These are phyloP conservation scores for Sphaerodactylus townsendi DNA, from an alignment of 2,113 vertebrate species.

Conservation along the genomic window DNA sequence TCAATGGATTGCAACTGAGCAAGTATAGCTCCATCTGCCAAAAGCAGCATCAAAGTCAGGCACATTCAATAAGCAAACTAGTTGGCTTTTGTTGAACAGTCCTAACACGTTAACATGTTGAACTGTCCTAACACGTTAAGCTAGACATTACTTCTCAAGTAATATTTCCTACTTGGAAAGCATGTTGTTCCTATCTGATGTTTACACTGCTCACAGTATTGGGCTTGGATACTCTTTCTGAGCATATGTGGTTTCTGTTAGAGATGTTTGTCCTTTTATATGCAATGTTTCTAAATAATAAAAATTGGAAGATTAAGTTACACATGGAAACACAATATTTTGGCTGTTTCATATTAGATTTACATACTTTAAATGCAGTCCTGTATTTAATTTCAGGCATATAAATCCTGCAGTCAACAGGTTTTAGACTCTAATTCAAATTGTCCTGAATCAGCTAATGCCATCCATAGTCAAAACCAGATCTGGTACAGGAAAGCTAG, in stretches of 20 bases:
- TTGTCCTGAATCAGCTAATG: background rate
- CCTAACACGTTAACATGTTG: no score
- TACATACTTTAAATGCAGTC: background rate
- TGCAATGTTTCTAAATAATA: background rate
- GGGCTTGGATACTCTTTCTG: background rate
- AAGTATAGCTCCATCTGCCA: no score
- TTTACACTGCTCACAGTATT: background rate
- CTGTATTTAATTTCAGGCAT: background rate
- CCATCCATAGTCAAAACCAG: background rate
- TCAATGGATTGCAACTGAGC: no score
- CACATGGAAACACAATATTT: background rate
- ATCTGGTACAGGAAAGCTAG: background rate
- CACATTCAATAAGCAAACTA: no score
- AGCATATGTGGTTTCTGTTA: background rate
- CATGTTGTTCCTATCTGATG: background rate
- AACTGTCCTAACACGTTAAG: no score
- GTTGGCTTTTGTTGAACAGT: no score
- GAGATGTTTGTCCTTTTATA: background rate
- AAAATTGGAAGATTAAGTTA: background rate
- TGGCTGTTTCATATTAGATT: background rate
- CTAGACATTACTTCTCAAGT: no score
- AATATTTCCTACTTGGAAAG: background rate
- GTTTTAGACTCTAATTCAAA: background rate
- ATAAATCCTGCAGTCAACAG: background rate
- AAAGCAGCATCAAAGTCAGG: no score